These are phyloP conservation scores for Irena cyanogastra DNA, from an alignment of 2,113 vertebrate species.

Conservation along the genomic window DNA sequence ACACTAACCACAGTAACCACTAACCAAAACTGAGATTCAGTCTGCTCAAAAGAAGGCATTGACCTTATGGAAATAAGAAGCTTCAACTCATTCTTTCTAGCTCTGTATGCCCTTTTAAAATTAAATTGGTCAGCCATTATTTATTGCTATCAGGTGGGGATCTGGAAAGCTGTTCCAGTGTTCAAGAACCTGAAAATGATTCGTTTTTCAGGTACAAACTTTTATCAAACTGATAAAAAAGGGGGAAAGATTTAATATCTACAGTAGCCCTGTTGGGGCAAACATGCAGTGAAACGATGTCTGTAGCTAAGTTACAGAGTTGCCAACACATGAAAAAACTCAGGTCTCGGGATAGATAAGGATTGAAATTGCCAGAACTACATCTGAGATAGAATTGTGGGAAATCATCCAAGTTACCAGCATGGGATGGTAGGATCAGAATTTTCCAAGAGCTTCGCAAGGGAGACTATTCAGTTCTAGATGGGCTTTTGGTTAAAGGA, in stretches of 20 bases:
- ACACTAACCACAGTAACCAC: slow-evolving; percentile 14
- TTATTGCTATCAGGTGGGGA: not conserved
- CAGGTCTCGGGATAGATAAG: not conserved
- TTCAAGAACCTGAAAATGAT: not conserved
- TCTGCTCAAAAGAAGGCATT: not conserved
- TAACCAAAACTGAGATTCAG: not conserved
- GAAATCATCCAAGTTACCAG: not conserved
- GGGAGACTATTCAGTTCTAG: not conserved
- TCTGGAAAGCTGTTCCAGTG: not conserved
- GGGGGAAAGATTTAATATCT: not conserved
- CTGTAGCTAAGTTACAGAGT: not conserved
- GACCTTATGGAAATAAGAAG: slow-evolving; percentile 12
- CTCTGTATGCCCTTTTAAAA: not conserved
- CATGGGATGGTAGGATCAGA: not conserved
- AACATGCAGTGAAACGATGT: not conserved
- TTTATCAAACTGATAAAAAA: not conserved
- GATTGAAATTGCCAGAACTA: not conserved
- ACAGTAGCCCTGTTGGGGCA: not conserved
- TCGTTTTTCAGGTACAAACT: not conserved
- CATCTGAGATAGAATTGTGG: not conserved
- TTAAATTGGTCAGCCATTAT: not conserved
- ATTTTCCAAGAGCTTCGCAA: slow-evolving; percentile 1
- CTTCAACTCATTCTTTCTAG: not conserved
- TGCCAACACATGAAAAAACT: not conserved
- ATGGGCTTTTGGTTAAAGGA: not conserved